Evolutionary conservation across 2,797 vertebrate species (phyloP).

Genomic region (Fratercula arctica): DNA sequence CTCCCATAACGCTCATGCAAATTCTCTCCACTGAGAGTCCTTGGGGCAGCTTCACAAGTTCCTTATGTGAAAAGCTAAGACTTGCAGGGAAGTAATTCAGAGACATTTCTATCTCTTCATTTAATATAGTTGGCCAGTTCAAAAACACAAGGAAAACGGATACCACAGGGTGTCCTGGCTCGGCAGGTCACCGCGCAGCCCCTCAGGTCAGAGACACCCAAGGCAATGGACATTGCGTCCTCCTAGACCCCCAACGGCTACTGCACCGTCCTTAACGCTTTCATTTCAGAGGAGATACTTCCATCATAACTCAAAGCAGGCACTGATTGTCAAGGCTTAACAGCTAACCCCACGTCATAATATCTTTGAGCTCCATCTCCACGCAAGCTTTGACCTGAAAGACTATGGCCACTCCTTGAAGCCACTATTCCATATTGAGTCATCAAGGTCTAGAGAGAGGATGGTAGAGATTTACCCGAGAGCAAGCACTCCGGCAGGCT

Average conservation of each 20-base stretch:
- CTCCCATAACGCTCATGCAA: neutral
- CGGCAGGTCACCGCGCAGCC: fast-evolving
- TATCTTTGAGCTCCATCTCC: neutral
- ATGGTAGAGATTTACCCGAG: neutral
- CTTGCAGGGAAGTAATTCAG: neutral
- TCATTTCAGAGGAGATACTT: neutral
- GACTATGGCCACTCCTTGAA: neutral
- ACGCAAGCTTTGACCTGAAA: neutral
- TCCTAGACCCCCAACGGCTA: neutral
- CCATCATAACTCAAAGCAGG: fast-evolving
- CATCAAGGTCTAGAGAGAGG: neutral
- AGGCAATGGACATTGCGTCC: fast-evolving
- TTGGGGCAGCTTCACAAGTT: neutral
- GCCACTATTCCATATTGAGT: neutral
- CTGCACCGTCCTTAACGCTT: fast-evolving
- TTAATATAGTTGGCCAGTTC: neutral
- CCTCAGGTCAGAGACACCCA: too few relatives aligned
- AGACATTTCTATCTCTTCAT: neutral
- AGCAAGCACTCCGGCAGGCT: neutral
- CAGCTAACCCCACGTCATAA: neutral
- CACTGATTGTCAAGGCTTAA: neutral
- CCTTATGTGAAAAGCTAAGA: neutral
- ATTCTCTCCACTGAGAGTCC: neutral
- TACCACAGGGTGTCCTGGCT: fast-evolving
- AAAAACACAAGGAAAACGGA: neutral